These are phyloP conservation scores for Corythoichthys haematopterus DNA, from an alignment of 2,113 vertebrate species.

Conservation along the genomic window DNA sequence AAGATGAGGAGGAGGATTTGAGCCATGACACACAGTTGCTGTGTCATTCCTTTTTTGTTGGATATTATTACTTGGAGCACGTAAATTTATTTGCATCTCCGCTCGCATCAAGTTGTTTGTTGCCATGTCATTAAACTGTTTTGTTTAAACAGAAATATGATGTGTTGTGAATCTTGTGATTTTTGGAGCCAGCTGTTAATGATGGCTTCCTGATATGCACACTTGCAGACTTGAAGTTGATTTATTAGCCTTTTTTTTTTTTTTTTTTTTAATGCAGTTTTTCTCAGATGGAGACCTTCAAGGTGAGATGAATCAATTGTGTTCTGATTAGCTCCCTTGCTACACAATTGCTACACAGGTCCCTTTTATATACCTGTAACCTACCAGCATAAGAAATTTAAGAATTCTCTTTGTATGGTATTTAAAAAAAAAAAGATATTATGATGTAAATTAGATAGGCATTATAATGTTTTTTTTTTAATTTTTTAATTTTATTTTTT, in stretches of 20 bases:
- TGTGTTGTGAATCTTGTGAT: conserved; percentile 8
- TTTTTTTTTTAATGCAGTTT: no score
- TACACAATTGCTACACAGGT: no score
- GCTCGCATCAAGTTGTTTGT: conserved; percentile 1
- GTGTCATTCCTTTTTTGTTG: conserved; percentile 37
- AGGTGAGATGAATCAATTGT: no score
- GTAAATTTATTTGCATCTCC: conserved; percentile 6
- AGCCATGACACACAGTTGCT: conserved; percentile 28
- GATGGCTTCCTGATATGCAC: background rate
- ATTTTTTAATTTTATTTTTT: no score
- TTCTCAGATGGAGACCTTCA: no score
- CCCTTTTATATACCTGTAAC: no score
- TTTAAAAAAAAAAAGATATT: no score
- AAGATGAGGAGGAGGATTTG: conserved; percentile 10
- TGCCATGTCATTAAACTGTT: conserved; percentile 15
- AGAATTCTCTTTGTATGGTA: no score
- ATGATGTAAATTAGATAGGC: no score
- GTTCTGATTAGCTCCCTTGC: no score
- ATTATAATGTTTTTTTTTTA: no score
- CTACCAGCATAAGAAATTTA: no score
- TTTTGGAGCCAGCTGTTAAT: background rate
- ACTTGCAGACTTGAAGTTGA: background rate
- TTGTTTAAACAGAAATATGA: background rate
- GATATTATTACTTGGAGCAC: conserved; percentile 12
- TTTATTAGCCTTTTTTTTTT: background rate